phyloP scores from a whole-genome alignment of 2,113 vertebrate genomes.

The Odontophorus gujanensis region DNA sequence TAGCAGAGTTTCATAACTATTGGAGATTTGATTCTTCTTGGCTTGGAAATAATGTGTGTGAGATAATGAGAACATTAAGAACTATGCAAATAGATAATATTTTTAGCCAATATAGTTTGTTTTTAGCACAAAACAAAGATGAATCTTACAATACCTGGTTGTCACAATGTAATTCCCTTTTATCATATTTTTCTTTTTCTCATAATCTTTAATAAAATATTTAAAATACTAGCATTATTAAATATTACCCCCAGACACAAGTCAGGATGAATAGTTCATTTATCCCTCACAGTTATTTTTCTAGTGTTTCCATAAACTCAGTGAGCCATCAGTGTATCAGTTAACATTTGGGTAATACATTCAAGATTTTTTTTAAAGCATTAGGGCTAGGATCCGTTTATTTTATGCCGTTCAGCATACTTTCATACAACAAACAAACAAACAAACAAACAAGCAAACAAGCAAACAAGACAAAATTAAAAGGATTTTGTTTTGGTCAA shows the following conservation, averaged over 20 bases:
- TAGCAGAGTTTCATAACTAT: background rate
- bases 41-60: background rate
- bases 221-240: conserved; percentile 35
- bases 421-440: conserved; percentile 25
- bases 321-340: conserved; percentile 54
- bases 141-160: background rate
- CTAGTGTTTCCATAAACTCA: conserved; percentile 63
- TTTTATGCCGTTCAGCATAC: conserved; percentile 37
- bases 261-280: conserved; percentile 57
- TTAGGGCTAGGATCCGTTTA: conserved; percentile 38
- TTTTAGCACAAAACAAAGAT: background rate
- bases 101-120: background rate
- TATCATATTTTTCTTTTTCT: background rate
- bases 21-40: background rate
- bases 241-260: conserved; percentile 15
- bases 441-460: conserved; percentile 37
- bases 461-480: conserved; percentile 53
- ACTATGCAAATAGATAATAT: background rate
- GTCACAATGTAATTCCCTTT: background rate
- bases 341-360: conserved; percentile 58
- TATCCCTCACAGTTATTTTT: conserved; percentile 53
- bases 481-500: conserved; percentile 50
- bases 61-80: background rate
- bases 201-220: conserved; percentile 19
- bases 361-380: conserved; percentile 41